Conservation (phyloP, 2,797 vertebrate genomes). For the Pipistrellus nathusii region DNA sequence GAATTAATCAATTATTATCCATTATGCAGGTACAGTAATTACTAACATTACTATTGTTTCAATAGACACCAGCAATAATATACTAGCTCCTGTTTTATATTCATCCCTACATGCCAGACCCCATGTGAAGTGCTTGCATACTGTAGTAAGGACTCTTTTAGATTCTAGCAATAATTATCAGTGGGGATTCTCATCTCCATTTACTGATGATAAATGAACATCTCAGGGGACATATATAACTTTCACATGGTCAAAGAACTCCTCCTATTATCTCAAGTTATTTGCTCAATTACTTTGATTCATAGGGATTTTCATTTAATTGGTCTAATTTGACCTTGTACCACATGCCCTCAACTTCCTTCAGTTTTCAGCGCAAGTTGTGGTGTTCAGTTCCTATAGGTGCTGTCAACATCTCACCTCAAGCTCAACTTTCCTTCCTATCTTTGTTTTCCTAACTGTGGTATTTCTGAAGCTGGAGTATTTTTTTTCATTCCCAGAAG, state of each 20-base stretch:
- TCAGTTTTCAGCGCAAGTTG: neutral
- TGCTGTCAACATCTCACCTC: neutral
- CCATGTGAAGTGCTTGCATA: neutral
- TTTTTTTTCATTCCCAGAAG: neutral
- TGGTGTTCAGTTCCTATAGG: neutral
- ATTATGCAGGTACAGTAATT: neutral
- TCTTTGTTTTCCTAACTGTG: neutral
- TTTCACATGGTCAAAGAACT: neutral
- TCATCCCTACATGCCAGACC: neutral
- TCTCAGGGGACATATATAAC: neutral
- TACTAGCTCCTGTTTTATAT: neutral
- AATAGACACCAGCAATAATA: neutral
- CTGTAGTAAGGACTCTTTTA: neutral
- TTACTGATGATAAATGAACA: neutral
- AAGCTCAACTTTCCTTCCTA: neutral
- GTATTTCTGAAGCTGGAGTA: neutral
- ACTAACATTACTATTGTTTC: constrained; percentile 23
- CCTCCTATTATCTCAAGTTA: neutral
- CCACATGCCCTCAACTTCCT: neutral
- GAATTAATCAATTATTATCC: constrained; percentile 10
- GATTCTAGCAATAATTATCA: neutral
- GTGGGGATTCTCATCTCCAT: neutral
- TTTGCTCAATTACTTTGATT: neutral
- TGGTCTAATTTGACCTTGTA: neutral
- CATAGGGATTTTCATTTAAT: neutral